Conservation (phyloP, 2,888 invertebrate species). For the Hirtodrosophila alboralis region DNA sequence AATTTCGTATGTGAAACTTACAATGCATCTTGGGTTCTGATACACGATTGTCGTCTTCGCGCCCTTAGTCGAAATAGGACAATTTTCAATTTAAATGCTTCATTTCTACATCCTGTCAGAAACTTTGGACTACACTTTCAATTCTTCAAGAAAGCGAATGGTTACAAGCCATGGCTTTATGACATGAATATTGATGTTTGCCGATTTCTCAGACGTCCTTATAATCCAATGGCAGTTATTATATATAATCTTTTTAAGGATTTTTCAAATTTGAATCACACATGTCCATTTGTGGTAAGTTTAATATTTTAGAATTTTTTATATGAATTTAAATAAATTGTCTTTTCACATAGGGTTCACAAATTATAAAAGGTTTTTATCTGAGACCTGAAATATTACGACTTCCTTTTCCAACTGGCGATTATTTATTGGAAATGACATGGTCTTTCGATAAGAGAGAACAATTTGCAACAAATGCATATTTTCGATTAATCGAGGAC, state of each 20-base stretch:
- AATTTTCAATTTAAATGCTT: constrained; percentile 9
- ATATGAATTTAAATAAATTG: fast-evolving
- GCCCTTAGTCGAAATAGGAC: constrained; percentile 23
- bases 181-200: not conserved
- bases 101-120: not conserved
- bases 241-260: not conserved
- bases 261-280: not conserved
- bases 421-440: too few relatives aligned
- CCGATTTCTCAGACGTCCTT: constrained; percentile 2
- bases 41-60: constrained; percentile 21
- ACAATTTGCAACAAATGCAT: too few relatives aligned
- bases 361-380: not conserved
- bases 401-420: not conserved
- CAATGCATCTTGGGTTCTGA: constrained; percentile 6
- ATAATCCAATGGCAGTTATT: not conserved
- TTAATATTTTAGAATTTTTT: fast-evolving
- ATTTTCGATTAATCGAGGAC: too few relatives aligned
- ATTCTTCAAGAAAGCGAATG: constrained; percentile 8
- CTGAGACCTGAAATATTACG: not conserved
- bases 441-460: too few relatives aligned
- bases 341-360: not conserved
- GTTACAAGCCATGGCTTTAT: constrained; percentile 7
- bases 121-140: fast-evolving
- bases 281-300: constrained; percentile 6
- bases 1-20: constrained; percentile 11